phyloP scores from a whole-genome alignment of 1,140 invertebrate species.

The Euwallacea fornicatus region DNA sequence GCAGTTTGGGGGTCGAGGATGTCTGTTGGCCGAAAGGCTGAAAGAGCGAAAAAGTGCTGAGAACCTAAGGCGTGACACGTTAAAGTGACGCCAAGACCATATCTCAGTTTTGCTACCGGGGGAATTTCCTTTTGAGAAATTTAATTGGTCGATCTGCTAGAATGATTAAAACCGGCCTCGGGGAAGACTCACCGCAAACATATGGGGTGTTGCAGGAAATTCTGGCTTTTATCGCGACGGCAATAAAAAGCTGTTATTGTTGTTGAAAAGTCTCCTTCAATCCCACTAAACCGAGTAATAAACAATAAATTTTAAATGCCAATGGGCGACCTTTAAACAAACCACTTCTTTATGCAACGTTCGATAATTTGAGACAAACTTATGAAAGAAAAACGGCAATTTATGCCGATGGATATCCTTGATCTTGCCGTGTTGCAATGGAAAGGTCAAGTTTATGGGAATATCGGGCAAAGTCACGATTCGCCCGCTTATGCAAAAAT shows the following conservation, averaged over 20 bases:
- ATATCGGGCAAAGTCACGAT: slow-evolving; percentile 25
- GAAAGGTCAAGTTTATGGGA: slow-evolving; percentile 31
- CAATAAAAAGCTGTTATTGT: no score
- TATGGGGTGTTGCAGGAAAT: not conserved
- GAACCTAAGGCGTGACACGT: not conserved
- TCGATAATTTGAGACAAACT: slow-evolving; percentile 24
- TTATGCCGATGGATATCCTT: slow-evolving; percentile 29
- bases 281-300: slow-evolving; percentile 2
- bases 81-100: not conserved
- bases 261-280: no score
- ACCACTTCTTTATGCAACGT: slow-evolving; percentile 30
- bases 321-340: slow-evolving; percentile 29
- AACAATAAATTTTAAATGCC: slow-evolving; percentile 21
- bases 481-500: slow-evolving; percentile 21
- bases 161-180: not conserved
- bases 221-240: no score
- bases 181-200: not conserved
- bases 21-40: not conserved
- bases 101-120: slow-evolving; percentile 5
- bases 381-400: slow-evolving; percentile 23
- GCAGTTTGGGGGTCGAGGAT: not conserved
- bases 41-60: not conserved
- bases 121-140: slow-evolving; percentile 15
- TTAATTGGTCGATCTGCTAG: slow-evolving; percentile 1
- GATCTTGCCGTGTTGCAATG: slow-evolving; percentile 23